Base-by-base conservation (phyloP, 2,888 invertebrate genomes). In the Brenthis hecate region DNA sequence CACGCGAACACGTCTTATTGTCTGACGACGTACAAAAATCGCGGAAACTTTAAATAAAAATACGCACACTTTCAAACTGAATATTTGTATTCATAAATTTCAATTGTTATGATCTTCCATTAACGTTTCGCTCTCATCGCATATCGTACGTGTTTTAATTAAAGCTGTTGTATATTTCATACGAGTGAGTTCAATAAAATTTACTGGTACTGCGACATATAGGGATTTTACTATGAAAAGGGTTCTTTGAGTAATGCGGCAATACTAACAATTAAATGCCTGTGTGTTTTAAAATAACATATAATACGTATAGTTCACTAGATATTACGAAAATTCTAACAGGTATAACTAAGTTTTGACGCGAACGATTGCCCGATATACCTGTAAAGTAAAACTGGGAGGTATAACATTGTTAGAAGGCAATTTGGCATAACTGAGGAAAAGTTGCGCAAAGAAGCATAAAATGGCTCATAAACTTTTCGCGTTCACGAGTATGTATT, bases 391-490 rank as follows among this genome's bases (percentile, higher is more conserved):
- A 43, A 11, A 43, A 43, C 36, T 51, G 11, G 19, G 36, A 11
- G 16, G 11, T 43, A 6, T 16, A 36, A 65, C 19, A 32, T 47
- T 64, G 50, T 53, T 53, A 55, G 48, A 56, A 64, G 32, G 28
- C 23, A 56, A 65, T 50, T 43, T 56, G 13, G 28, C 28, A 50
- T 65, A 64, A 58, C 19, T 36, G 47, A 23, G 47, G 32, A 55
- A 54, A 43, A 66, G 23, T 50, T 23, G 47, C 23, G 48, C 47
- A 13, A 16, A 60, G 60, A 60, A 28, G 48, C 48, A 68, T 68
- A 70, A 65, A 66, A 70, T 67, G 43, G 54, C 51, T 51, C 65
- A 48, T 57, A 65, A 68, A 67, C 16, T 65, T 65, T 54, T 48
- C 57, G 32, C 62, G 65, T 71, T 62, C 50, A 43, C 36, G 13